Evolutionary conservation across 92 coral and sea anemone genomes (phyloP), one percentile per base, ranked within the genome.

Genomic region (Scolanthus callimorphus): DNA sequence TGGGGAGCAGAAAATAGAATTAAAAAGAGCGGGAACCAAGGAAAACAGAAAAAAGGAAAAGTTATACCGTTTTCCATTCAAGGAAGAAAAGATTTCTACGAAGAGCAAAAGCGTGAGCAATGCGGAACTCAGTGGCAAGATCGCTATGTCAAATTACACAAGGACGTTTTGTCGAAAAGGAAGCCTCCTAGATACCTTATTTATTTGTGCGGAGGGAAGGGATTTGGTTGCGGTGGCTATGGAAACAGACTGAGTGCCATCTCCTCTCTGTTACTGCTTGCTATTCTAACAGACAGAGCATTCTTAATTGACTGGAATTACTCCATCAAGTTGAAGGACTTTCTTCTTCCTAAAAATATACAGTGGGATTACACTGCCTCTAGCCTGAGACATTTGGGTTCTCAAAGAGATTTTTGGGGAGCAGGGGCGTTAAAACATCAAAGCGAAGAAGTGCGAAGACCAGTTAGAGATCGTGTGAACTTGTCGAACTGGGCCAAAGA

Each of bases 251-350:
- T 82, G 0, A 28, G 31, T 34, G 78, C 73, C 1, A 20, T 82
- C 15, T 24, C 71, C 0, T 75, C 89, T 1, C 37, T 70, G 30
- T 62, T 82, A 23, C 70, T 53, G 22, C 69, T 82, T 10, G 83
- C 84, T 27, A 55, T 82, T 12, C 27, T 82, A 19, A 76, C 83
- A 0, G 44, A 76, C 54, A 45, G 89, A 27, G 89, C 82, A n/a
- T 59, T 82, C 44, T 15, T 82, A 49, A 82, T 82, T 49, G 70
- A 82, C 54, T 82, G 89, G 89, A 76, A 50, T 26, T 65, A 58
- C 4, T 43, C 62, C 4, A 60, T 78, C 3, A 49, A 82, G 2
- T 17, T 81, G 34, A 51, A 52, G 25, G 63, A 34, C 11, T 82
- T 52, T 27, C 34, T 82, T 19, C 30, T 11, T 12, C 83, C 89